Evolutionary conservation across 2,797 vertebrate species (phyloP), one percentile per base, ranked within the genome.

Genomic region (Rhinogobio ventralis): DNA sequence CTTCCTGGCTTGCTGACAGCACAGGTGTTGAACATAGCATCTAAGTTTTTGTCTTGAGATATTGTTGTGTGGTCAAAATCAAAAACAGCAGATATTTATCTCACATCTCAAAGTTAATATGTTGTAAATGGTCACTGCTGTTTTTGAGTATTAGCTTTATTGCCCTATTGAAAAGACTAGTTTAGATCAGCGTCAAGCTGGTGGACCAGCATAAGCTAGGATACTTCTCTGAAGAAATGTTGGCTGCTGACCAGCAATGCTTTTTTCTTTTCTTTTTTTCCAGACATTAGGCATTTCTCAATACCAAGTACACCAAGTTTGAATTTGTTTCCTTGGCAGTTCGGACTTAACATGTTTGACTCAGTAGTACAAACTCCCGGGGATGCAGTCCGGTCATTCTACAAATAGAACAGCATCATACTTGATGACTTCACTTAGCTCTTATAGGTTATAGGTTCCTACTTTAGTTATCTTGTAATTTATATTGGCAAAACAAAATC

Each of bases 1-100:
- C 60, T 64, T 66, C 0, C 60, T 79, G 73, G 51, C 39, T 51
- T 75, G 42, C 76, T 76, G 77, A 57, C 60, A 76, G 71, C 71
- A 46, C 51, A 81, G 30, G 23, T 80, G 60, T 62, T 53, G 72
- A 81, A 67, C 57, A 28, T 46, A 28, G 14, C n/a, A 62, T 45
- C 64, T 30, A 53, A n/a, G 66, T 17, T 66, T 73, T 64, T 33
- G 28, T 74, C 28, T 74, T 74, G 53, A 74, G 28, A 30, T 53
- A 3, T 17, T 33, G 62, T 66, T 64, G 25, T 28, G n/a, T 25
- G 20, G 53, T 23, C 20, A 55, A 23, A 49, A 49, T 49, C 15
- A 49, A 55, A 55, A 55, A 20, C 6, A 55, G 20, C 9, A 57
- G 23, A n/a, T 57, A 57, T 57, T 5, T 57, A 3, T 57, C 23